Evolutionary conservation across 2,113 vertebrate genomes (phyloP).

Genomic region (Peromyscus leucopus): DNA sequence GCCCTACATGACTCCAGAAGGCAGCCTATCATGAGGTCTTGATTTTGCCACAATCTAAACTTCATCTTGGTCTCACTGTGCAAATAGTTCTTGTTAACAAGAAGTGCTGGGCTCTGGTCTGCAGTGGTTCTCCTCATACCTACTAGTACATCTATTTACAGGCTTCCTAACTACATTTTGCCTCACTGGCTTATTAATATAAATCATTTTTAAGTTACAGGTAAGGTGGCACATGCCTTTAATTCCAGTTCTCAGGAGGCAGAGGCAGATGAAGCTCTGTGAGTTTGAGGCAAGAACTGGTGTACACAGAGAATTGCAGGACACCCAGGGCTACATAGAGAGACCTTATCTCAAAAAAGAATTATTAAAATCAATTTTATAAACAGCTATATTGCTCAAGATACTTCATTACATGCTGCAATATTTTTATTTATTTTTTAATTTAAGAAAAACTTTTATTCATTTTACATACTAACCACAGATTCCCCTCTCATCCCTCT

Average conservation of each 20-base stretch:
- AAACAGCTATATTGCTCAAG: neutral
- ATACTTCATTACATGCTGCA: neutral
- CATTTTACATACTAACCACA: too few species aligned
- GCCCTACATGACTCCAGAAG: neutral
- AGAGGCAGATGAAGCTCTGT: neutral
- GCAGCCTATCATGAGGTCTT: neutral
- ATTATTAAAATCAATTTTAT: neutral
- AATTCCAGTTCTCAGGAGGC: neutral
- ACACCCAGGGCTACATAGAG: neutral
- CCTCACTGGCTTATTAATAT: neutral
- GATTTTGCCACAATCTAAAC: too few species aligned
- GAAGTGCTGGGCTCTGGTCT: neutral
- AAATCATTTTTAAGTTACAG: neutral
- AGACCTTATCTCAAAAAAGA: neutral
- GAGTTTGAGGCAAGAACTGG: neutral
- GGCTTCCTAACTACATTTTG: neutral
- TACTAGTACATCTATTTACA: too few species aligned
- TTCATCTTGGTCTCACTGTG: neutral
- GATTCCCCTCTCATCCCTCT: too few species aligned
- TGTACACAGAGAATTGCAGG: neutral
- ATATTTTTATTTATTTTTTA: neutral
- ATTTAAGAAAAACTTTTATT: too few species aligned
- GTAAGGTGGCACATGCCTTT: neutral
- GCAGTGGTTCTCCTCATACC: neutral
- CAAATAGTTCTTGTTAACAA: neutral